phyloP scores from a whole-genome alignment of 2,888 invertebrate species.

The Phytoseiulus persimilis region DNA sequence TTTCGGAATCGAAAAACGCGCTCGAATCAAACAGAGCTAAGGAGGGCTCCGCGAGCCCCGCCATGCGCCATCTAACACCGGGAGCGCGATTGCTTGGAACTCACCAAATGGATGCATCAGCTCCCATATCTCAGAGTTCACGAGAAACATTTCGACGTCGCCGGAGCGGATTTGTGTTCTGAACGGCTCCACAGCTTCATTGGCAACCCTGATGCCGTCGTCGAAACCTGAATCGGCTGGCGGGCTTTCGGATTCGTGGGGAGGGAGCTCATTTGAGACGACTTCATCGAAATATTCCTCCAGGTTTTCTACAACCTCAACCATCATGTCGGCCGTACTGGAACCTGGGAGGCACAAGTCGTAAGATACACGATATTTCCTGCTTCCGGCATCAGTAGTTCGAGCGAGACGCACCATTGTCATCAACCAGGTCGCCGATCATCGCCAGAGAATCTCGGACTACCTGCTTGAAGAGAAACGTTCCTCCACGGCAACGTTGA shows the following conservation, averaged over 20 bases:
- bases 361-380: too few species aligned
- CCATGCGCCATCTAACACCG: too few species aligned
- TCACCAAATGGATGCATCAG: conserved; percentile 31
- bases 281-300: neutral
- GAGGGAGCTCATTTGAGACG: neutral
- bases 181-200: neutral
- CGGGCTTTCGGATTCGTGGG: neutral
- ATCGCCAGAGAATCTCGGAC: too few species aligned
- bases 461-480: too few species aligned
- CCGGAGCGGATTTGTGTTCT: conserved; percentile 8
- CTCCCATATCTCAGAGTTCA: conserved; percentile 30
- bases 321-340: neutral
- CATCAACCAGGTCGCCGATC: too few species aligned
- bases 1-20: neutral
- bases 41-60: neutral
- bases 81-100: neutral
- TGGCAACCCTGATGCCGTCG: neutral
- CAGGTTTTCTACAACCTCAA: neutral
- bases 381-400: too few species aligned
- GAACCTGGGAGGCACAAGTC: neutral
- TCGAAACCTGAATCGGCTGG: conserved; percentile 16
- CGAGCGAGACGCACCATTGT: too few species aligned
- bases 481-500: too few species aligned
- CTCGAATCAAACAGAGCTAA: neutral
- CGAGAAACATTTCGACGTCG: conserved; percentile 22